Evolutionary conservation across 2,797 vertebrate species (phyloP).

Genomic region (Anabacerthia variegaticeps): DNA sequence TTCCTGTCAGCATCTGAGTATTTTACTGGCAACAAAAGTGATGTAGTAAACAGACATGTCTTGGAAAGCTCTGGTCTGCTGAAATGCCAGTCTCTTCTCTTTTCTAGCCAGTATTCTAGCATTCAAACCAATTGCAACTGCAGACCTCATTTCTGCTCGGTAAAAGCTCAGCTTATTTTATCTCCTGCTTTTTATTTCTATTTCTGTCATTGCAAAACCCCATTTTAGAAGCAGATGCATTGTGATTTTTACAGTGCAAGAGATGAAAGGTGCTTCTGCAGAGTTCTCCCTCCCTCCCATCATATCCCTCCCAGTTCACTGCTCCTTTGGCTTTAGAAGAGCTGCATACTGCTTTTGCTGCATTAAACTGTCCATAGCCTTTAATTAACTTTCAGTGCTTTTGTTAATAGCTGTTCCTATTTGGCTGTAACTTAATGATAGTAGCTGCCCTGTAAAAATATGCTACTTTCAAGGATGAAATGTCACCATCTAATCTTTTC

Average conservation of each 20-base stretch:
- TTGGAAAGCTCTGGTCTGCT: neutral
- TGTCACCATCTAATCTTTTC: slow-evolving; percentile 30
- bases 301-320: neutral
- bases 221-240: neutral
- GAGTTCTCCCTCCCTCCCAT: neutral
- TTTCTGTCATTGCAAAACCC: neutral
- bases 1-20: neutral
- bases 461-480: slow-evolving; percentile 16
- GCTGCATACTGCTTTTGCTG: neutral
- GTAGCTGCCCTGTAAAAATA: slow-evolving; percentile 11
- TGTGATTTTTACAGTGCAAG: neutral
- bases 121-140: neutral
- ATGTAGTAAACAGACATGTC: neutral
- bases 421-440: slow-evolving; percentile 43
- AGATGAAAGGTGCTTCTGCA: neutral
- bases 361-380: neutral
- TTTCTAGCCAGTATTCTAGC: neutral
- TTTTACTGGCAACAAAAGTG: neutral
- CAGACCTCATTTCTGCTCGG: neutral
- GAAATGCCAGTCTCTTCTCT: neutral
- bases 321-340: neutral
- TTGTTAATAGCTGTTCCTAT: slow-evolving; percentile 6
- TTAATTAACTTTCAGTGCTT: slow-evolving; percentile 44
- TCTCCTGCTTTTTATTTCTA: neutral
- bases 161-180: neutral